Base-by-base conservation (phyloP, 1,140 invertebrate genomes). In the Psilanteris sp. region DNA sequence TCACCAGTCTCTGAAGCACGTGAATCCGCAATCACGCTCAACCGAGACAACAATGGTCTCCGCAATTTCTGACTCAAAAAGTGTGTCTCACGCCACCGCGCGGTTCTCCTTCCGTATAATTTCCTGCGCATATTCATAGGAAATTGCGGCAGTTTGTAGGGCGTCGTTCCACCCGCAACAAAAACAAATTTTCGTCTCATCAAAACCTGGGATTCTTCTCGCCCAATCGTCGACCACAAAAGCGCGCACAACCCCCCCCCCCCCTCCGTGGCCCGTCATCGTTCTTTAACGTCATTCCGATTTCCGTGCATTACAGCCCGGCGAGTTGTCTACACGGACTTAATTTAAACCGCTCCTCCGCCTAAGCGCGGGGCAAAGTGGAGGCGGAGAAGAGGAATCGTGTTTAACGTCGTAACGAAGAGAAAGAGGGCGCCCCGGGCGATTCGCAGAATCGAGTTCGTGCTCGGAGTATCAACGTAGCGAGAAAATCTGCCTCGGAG, bases 371-470 rank as follows among this genome's bases (percentile, higher is more conserved):
- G 20, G 26, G 52, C n/a, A 4, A 27, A 10, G 34, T 10, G 4
- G 50, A 24, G 24, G 32, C 13, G 52, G 32, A 32, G 34, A 41
- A 15, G 26, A 55, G 34, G 26, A 41, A 54, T 15, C 9, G 20
- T 24, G 74, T 55, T 57, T 62, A 67, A 73, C 67, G 74, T 68
- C 76, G 71, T 39, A 44, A 43, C 32, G 43, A 32, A 24, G 20
- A 20, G 55, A 68, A 70, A 62, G 57, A 67, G 79, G 73, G 67
- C 74, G 77, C 79, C 81, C 13, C 61, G 70, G 79, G 81, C 79
- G 68, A 48, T 79, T 77, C 71, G 55, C 59, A 74, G 76, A 85
- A 84, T 85, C 81, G 81, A 84, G 80, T 85, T 84, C 81, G 83
- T 85, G 78, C 78, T 78, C 74, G 66, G 81, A 77, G 81, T 83